Conservation (phyloP, 2,888 invertebrate genomes). For the Priocnemis perturbator region DNA sequence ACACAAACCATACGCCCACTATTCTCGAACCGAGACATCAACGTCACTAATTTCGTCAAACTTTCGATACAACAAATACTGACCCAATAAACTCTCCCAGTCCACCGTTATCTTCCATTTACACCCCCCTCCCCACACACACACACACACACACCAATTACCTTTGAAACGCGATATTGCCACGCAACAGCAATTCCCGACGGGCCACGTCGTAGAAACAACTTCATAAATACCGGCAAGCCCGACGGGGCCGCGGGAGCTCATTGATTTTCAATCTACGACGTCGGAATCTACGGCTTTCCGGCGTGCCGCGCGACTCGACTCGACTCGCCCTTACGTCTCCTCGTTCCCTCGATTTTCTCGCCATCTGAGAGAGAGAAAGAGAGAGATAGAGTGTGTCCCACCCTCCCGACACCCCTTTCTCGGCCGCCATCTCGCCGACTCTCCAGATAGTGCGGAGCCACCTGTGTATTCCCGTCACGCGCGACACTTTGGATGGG, state of each 20-base stretch:
- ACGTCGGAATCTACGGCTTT: constrained; percentile 9
- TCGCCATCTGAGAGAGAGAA: neutral
- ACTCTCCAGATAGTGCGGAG: neutral
- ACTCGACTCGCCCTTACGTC: neutral
- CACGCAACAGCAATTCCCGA: constrained; percentile 1
- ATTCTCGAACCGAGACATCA: no score
- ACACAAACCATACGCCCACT: no score
- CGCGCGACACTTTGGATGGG: constrained; percentile 11
- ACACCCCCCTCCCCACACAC: no score
- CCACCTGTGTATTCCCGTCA: constrained; percentile 27
- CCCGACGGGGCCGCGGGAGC: constrained; percentile 42
- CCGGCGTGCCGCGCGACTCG: neutral
- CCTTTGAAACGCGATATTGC: neutral
- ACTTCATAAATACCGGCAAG: constrained; percentile 50
- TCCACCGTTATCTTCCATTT: no score
- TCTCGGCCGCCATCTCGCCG: neutral
- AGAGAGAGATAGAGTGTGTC: no score
- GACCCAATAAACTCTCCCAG: no score
- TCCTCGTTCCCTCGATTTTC: constrained; percentile 9
- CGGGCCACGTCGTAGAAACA: neutral
- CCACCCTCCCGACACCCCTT: neutral
- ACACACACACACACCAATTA: no score
- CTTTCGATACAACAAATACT: no score
- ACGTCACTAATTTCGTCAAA: no score
- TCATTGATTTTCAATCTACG: constrained; percentile 65